Evolutionary conservation across 2,797 vertebrate species (phyloP), one percentile per base, ranked within the genome.

Genomic region (Malacoctenus gilli): DNA sequence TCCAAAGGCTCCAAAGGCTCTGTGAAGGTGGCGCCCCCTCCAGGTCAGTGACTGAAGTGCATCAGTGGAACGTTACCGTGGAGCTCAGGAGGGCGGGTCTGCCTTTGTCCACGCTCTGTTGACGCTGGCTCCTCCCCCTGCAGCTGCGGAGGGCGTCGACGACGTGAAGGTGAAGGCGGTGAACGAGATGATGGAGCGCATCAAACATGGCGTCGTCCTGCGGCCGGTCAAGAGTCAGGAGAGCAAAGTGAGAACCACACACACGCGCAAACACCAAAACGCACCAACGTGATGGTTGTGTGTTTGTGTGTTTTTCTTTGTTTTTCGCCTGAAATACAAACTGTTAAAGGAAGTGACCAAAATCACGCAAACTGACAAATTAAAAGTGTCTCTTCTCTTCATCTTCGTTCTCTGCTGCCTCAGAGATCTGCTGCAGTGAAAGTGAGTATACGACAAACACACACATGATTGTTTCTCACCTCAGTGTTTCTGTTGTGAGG

Each of bases 111-210:
- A n/a, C n/a, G n/a, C n/a, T n/a, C n/a, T n/a, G n/a, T n/a, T n/a
- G n/a, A n/a, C n/a, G n/a, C n/a, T n/a, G n/a, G n/a, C n/a, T n/a
- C n/a, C n/a, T n/a, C n/a, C n/a, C 10, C 16, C 28, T 40, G 8
- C 50, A 89, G 89, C 59, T 3, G 72, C 54, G 8, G 88, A 87
- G 48, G 89, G 80, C 0, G 72, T 51, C 32, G 84, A 91, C 3
- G 90, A 93, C 1, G 92, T 93, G 54, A 93, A 93, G 72, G 85
- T 88, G 57, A 93, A 93, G 79, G 92, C 92, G 0, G 91, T 93
- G 52, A 93, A 93, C 34, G 92, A 93, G 83, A 93, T 93, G 92
- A 93, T 93, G 92, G 92, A 93, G 77, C 82, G 92, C 47, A 93
- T 93, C 75, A 93, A 92, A 76, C 92, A 89, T 0, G 92, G 92